Evolutionary conservation across 2,888 invertebrate species (phyloP), one percentile per base, ranked within the genome.

Genomic region (Tholera decimalis): DNA sequence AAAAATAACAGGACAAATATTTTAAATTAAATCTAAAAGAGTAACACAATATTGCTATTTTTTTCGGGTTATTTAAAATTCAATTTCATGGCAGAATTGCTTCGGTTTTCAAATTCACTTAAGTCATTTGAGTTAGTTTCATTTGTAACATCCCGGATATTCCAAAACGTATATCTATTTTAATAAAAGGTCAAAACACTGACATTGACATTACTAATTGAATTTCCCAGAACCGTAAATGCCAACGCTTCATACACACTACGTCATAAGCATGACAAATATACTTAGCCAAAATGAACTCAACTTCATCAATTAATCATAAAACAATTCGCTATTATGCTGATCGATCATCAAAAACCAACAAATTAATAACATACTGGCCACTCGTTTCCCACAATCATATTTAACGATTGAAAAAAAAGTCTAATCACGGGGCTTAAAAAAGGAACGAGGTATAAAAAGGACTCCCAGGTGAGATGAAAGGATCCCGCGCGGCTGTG

Each of bases 401-500:
- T 90, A 87, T 84, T 89, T 89, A 91, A 89, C 86, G 85, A 89
- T 86, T 82, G 79, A 51, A 72, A 75, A 71, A 74, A 75, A 75
- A 75, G 53, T 87, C 90, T 92, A 93, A 92, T 90, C 90, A 86
- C 88, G 88, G 84, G 89, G 90, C 89, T 87, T 88, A 84, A 88
- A 87, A 89, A 85, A 76, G 69, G 73, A 77, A 75, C 62, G 62
- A 75, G 66, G 77, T 80, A 80, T 84, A 88, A 84, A 88, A 90
- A 89, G 89, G 93, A 92, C 91, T 92, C 89, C 92, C 91, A 87
- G 83, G 89, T 85, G 91, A 93, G 94, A 95, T 95, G 88, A 95
- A 94, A 94, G 89, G 72, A 80, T 89, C 89, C 91, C 85, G 68
- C 79, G 47, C 64, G 79, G 82, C 77, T 64, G 75, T 71, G 66